These are phyloP conservation scores for Nothura maculosa DNA, from an alignment of 2,797 vertebrate species.

Conservation along the genomic window DNA sequence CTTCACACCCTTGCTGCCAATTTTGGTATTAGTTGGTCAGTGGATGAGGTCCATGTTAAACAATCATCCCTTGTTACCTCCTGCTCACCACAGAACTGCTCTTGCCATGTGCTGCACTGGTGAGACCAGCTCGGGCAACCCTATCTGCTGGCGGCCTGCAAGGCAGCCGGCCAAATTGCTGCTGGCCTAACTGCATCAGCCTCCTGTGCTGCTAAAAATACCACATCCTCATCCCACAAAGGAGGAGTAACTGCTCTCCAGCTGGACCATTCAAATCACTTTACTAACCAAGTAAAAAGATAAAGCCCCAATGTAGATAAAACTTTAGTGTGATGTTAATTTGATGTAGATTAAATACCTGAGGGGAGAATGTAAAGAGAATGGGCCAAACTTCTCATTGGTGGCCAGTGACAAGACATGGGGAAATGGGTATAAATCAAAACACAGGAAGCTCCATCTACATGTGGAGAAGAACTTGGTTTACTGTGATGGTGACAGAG, in stretches of 20 bases:
- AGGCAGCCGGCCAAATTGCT: slow-evolving; percentile 43
- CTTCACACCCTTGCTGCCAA: not conserved
- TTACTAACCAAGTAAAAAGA: not conserved
- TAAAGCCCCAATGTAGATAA: not conserved
- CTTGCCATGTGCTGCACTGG: slow-evolving; percentile 2
- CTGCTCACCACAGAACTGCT: not conserved
- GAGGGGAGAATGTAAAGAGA: too few relatives aligned
- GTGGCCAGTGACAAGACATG: too few relatives aligned
- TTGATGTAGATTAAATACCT: not conserved
- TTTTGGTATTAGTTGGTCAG: not conserved
- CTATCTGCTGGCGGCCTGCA: slow-evolving; percentile 13
- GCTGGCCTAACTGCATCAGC: slow-evolving; percentile 5
- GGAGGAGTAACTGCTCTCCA: not conserved
- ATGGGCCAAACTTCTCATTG: too few relatives aligned
- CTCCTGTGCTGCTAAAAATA: not conserved
- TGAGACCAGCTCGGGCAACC: not conserved
- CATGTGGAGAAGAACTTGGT: too few relatives aligned
- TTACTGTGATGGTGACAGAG: too few relatives aligned
- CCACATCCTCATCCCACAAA: not conserved
- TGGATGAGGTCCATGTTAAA: not conserved
- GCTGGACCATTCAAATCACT: not conserved
- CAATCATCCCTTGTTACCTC: not conserved
- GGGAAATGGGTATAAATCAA: too few relatives aligned
- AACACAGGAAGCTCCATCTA: too few relatives aligned
- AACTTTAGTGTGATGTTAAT: not conserved